Base-by-base conservation (phyloP, 2,797 vertebrate genomes). In the Pipistrellus pygmaeus region DNA sequence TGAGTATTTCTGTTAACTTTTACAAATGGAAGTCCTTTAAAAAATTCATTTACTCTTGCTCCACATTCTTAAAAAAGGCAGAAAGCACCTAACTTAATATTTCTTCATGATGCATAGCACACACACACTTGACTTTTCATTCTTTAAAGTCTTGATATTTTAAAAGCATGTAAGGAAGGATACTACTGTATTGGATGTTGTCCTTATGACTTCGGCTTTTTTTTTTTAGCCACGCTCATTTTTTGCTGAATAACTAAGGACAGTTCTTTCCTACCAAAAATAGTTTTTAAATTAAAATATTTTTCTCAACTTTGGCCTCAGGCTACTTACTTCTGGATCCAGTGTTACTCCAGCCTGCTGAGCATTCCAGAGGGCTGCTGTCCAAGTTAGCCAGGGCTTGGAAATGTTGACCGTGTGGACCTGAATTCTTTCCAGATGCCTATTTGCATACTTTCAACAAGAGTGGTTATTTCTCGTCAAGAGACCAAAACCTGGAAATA, bases 401-500 rank as follows among this genome's bases (percentile, higher is more conserved):
- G 51, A 91, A 96, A 84, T 76, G 48, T 93, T 94, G 60, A 90
- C 46, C 27, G 2, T 30, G 5, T 38, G 60, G 85, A 94, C 48
- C 68, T 73, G 72, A 96, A 91, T 96, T 94, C 57, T 81, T 96
- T 91, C 38, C 68, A 93, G 85, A 87, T 82, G 77, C 18, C 21
- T 93, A 32, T 80, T 95, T 88, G 48, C 46, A 83, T 83, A 64
- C 41, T 90, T 91, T 86, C 27, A 68, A 73, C 15, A 30, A 75
- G n/a, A 93, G 68, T 91, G 76, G 30, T 80, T 93, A 80, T 87
- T 94, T 85, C 30, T 94, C 30, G 91, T 75, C 30, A 85, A 83
- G 69, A 96, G 30, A 72, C 35, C 8, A 21, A 91, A 72, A 77
- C 41, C 48, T 93, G 73, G 51, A 93, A 90, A 75, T 57, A 81